Conservation (phyloP, 2,113 vertebrate genomes). For the Mastomys natalensis region DNA sequence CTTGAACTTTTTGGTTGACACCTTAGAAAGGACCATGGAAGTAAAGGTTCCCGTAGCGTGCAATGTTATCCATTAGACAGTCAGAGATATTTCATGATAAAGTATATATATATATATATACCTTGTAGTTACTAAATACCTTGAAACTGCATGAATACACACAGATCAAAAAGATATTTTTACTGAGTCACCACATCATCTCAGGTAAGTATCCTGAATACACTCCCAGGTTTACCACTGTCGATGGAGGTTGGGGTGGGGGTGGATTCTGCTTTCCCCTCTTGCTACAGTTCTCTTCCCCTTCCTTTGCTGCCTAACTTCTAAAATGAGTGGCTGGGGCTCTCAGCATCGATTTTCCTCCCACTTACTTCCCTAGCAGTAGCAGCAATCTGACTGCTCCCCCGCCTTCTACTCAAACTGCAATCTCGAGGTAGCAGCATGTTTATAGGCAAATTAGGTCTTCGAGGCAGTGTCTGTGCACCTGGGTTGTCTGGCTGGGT, state of each 20-base stretch:
- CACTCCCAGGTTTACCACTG: not conserved
- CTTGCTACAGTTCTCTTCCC: not conserved
- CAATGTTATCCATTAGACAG: not conserved
- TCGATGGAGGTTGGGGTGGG: not conserved
- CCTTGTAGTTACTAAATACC: conserved; percentile 43
- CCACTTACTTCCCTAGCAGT: not conserved
- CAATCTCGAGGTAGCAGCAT: not conserved
- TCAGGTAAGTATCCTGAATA: conserved; percentile 7
- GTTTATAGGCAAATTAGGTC: not conserved
- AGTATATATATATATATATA: no score
- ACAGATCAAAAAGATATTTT: not conserved
- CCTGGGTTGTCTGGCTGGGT: not conserved
- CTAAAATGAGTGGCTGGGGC: conserved; percentile 25
- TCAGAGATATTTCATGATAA: conserved; percentile 11
- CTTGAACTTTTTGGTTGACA: not conserved
- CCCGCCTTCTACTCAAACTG: conserved; percentile 9
- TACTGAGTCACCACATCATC: not conserved
- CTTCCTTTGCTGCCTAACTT: conserved; percentile 17
- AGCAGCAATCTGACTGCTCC: not conserved
- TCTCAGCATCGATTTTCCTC: conserved; percentile 12
- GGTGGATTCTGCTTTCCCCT: conserved; percentile 1
- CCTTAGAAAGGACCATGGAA: not conserved
- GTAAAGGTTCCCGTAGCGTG: not conserved
- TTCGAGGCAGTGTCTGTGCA: not conserved
- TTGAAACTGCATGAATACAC: not conserved